Evolutionary conservation across 2,113 vertebrate genomes (phyloP), one percentile per base, ranked within the genome.

Genomic region (Cyprinodon brontotheroides): DNA sequence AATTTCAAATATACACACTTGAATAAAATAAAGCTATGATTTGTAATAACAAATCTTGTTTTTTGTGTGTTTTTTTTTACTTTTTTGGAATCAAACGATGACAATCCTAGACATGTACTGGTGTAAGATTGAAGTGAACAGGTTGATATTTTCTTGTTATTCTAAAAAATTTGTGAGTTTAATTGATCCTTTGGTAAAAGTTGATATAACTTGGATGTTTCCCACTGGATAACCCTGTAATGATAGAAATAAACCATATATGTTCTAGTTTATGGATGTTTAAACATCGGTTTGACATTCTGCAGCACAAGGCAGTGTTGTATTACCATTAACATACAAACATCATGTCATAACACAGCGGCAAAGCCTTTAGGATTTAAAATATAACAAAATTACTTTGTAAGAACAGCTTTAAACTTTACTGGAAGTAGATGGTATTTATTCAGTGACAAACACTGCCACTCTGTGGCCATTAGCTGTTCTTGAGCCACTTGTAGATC

Each of bases 401-500:
- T 66, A 3, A 43, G 12, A 12, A n/a, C 5, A 39, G 41, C 62
- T 53, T 45, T 29, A 7, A 29, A 45, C 43, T 48, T 59, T 0
- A 57, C 37, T 41, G 3, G 29, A 53, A 40, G 37, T 59, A 2
- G 14, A 57, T 57, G 7, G 43, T 50, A 61, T 10, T 61, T 57
- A 81, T 84, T 61, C 77, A 38, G 78, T 70, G 78, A 70, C 37
- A 36, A 76, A 91, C 72, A 91, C 89, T 90, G 89, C 88, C 92
- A 74, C 82, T 53, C 65, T 74, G 93, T 93, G 94, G 92, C 40
- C 61, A 77, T 5, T 14, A 47, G 1, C 38, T 59, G 71, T 47
- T 20, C 36, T 41, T 57, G 40, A 60, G 10, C 43, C 50, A 71
- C 66, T 57, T 69, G 67, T 74, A 75, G 67, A 39, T 62, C 4